A percentile compares a stretch with the other conserved stretches of the same genome.
Evolutionary conservation across 1,140 invertebrate species (phyloP).

Genomic region (Temnothorax longispinosus): DNA sequence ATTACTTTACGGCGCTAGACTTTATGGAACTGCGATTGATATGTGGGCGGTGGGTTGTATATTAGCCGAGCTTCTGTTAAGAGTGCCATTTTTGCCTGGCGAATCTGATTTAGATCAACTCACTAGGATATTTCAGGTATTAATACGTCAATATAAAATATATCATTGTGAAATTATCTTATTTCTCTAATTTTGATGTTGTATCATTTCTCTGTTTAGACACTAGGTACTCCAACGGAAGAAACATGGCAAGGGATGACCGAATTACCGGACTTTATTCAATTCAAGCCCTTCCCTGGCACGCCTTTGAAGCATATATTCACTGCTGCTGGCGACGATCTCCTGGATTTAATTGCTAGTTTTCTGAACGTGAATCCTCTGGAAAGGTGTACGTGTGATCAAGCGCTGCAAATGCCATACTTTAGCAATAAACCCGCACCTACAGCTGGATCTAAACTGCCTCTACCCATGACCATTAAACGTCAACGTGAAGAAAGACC

Average conservation of each 20-base stretch:
- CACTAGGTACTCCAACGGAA: constrained; percentile 96
- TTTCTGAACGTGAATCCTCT: constrained; percentile 95
- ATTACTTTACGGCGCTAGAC: constrained; percentile 96
- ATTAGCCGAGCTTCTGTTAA: constrained; percentile 96
- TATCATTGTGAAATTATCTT: neutral
- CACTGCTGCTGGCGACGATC: constrained; percentile 97
- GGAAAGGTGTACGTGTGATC: constrained; percentile 92
- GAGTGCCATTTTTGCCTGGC: constrained; percentile 97
- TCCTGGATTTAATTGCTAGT: constrained; percentile 93
- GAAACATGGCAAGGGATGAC: constrained; percentile 96
- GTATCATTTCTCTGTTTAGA: constrained; percentile 71
- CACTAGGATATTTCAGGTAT: constrained; percentile 96
- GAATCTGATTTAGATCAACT: constrained; percentile 99
- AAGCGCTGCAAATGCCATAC: constrained; percentile 93
- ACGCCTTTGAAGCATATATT: constrained; percentile 97
- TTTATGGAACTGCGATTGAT: constrained; percentile 98
- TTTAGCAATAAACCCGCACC: constrained; percentile 97
- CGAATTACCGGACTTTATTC: constrained; percentile 95
- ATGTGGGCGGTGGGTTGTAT: constrained; percentile 99
- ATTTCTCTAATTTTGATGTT: neutral
- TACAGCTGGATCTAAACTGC: constrained; percentile 92
- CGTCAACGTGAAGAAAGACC: constrained; percentile 88
- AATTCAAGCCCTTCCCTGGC: constrained; percentile 95
- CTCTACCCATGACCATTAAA: constrained; percentile 90
- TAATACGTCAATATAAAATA: constrained; percentile 65